Conservation (phyloP, 2,888 invertebrate genomes). For the Allacma fusca region DNA sequence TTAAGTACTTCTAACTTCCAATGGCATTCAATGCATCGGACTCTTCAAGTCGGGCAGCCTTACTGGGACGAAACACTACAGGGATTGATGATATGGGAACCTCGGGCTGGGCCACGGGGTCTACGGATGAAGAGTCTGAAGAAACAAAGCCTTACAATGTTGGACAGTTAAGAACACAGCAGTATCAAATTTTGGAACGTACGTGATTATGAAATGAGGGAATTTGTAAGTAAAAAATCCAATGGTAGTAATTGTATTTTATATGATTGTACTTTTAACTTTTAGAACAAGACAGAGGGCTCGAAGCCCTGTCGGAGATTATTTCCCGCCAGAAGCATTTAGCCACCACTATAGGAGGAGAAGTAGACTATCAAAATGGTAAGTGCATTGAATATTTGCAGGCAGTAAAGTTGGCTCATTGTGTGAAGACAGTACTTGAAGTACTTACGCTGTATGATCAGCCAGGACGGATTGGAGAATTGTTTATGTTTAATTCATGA, state of each 20-base stretch:
- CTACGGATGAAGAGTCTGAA: constrained; percentile 65
- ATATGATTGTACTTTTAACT: background rate
- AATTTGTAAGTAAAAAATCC: background rate
- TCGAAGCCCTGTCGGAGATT: constrained; percentile 77
- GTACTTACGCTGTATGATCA: background rate
- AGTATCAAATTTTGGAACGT: constrained; percentile 72
- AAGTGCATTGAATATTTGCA: constrained; percentile 61
- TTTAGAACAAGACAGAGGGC: constrained; percentile 77
- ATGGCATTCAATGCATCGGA: constrained; percentile 35
- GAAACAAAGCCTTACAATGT: constrained; percentile 65
- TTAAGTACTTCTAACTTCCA: too few relatives aligned
- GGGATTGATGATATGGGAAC: constrained; percentile 66
- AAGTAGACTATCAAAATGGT: constrained; percentile 83
- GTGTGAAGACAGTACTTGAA: background rate
- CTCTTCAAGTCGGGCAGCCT: constrained; percentile 26
- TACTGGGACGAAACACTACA: constrained; percentile 39
- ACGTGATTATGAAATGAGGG: constrained; percentile 33
- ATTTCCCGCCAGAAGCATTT: constrained; percentile 79
- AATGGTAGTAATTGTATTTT: too few relatives aligned
- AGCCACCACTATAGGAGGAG: constrained; percentile 76
- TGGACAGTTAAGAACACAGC: constrained; percentile 69
- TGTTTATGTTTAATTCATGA: background rate
- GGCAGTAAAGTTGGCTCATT: too few relatives aligned
- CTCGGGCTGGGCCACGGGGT: constrained; percentile 66
- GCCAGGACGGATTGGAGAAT: background rate